A percentile compares a stretch with the other conserved stretches of the same genome.
Evolutionary conservation across 2,888 invertebrate genomes (phyloP).

Genomic region (Synergus umbraculus): DNA sequence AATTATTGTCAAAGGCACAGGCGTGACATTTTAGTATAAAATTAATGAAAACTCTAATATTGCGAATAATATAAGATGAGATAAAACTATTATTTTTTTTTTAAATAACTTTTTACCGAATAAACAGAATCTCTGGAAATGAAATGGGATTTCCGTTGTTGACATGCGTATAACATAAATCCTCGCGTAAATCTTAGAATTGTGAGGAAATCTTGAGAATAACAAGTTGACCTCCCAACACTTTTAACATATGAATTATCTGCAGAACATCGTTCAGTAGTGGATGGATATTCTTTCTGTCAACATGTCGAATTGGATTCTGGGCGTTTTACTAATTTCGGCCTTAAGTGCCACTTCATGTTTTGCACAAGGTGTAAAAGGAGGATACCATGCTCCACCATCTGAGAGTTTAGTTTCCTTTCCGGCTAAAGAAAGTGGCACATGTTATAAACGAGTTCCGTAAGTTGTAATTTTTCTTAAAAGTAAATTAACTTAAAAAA

Average conservation of each 20-base stretch:
- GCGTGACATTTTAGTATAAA: no score
- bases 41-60: no score
- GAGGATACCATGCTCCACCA: slow-evolving; percentile 56
- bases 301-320: slow-evolving; percentile 64
- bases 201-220: slow-evolving; percentile 31
- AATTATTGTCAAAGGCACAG: no score
- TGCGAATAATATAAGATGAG: background rate
- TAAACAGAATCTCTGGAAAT: background rate
- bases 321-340: slow-evolving; percentile 55
- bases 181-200: slow-evolving; percentile 15
- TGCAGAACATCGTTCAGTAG: slow-evolving; percentile 60
- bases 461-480: slow-evolving; percentile 76
- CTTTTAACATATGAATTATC: slow-evolving; percentile 32
- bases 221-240: slow-evolving; percentile 33
- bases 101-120: no score
- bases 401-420: slow-evolving; percentile 46
- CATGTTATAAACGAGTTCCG: slow-evolving; percentile 84
- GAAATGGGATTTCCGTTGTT: slow-evolving; percentile 17
- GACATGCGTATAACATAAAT: background rate
- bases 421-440: slow-evolving; percentile 75
- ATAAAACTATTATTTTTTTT: background rate
- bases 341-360: slow-evolving; percentile 52
- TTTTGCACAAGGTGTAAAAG: slow-evolving; percentile 65
- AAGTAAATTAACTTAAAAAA: background rate
- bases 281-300: slow-evolving; percentile 55